phyloP scores from a whole-genome alignment of 2,113 vertebrate species.

The Zosterops pallidus region DNA sequence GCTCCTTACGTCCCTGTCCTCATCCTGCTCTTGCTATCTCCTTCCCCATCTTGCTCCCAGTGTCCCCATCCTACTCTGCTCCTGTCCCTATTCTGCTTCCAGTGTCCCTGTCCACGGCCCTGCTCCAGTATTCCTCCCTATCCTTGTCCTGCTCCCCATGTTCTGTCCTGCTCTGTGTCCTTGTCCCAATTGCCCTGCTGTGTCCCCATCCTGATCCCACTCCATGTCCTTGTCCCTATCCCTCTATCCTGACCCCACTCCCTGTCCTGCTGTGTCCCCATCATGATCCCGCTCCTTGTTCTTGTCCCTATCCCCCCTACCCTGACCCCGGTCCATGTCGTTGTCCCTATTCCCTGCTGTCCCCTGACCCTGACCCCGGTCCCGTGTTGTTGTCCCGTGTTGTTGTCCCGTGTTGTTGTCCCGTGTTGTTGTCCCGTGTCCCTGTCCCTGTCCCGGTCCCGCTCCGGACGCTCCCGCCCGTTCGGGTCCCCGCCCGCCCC shows the following conservation, averaged over 20 bases:
- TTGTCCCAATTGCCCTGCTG: not conserved
- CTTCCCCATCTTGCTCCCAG: not conserved
- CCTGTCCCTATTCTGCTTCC: not conserved
- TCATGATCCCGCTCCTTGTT: not conserved
- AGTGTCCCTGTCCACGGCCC: not conserved
- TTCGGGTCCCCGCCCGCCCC: not conserved
- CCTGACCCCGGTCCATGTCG: too few species aligned
- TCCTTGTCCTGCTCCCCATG: not conserved
- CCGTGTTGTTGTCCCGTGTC: not conserved
- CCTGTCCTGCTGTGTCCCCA: fast-evolving
- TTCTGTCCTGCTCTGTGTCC: not conserved
- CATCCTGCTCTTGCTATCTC: not conserved
- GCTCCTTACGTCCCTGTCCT: not conserved
- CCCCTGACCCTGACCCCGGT: too few species aligned
- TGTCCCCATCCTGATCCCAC: not conserved
- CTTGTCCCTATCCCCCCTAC: not conserved
- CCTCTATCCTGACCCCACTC: not conserved
- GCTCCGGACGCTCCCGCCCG: not conserved
- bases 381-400: not conserved
- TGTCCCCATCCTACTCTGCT: not conserved
- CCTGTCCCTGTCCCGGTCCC: not conserved
- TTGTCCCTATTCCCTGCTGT: not conserved
- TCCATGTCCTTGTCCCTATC: not conserved
- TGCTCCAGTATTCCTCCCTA: not conserved
- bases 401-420: not conserved